phyloP scores from a whole-genome alignment of 2,888 invertebrate species.

The Pantelozetes paolii region DNA sequence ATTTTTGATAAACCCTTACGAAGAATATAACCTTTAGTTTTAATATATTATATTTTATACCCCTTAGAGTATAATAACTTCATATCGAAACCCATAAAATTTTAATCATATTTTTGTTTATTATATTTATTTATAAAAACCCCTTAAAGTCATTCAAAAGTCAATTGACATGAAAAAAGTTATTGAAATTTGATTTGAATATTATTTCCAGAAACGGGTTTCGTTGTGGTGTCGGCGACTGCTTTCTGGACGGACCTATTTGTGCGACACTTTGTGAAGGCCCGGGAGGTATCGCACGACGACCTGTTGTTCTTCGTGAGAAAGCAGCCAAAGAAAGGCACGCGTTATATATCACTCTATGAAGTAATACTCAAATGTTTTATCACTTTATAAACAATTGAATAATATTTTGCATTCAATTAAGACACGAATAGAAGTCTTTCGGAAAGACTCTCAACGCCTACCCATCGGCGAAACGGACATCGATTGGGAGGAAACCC shows the following conservation, averaged over 20 bases:
- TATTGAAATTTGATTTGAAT: background rate
- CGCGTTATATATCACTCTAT: constrained; percentile 55
- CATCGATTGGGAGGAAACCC: constrained; percentile 99
- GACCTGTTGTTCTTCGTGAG: constrained; percentile 86
- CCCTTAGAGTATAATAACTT: no score
- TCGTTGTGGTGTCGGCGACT: constrained; percentile 84
- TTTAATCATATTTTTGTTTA: no score
- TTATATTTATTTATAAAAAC: no score
- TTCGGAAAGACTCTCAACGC: constrained; percentile 92
- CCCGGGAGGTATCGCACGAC: constrained; percentile 77
- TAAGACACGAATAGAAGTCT: constrained; percentile 92
- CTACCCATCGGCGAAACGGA: constrained; percentile 92
- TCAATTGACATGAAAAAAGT: no score
- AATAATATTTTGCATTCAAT: background rate
- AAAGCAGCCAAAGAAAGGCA: constrained; percentile 45
- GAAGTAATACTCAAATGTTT: constrained; percentile 63
- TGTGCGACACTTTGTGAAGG: constrained; percentile 84
- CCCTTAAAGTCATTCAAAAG: no score
- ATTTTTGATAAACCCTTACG: no score
- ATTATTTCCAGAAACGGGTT: constrained; percentile 69
- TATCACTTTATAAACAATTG: background rate
- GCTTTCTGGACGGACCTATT: constrained; percentile 95
- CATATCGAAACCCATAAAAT: no score
- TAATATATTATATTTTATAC: no score
- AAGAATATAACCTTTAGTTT: no score